Evolutionary conservation across 2,113 vertebrate species (phyloP).

Genomic region (Corydoras sp.): DNA sequence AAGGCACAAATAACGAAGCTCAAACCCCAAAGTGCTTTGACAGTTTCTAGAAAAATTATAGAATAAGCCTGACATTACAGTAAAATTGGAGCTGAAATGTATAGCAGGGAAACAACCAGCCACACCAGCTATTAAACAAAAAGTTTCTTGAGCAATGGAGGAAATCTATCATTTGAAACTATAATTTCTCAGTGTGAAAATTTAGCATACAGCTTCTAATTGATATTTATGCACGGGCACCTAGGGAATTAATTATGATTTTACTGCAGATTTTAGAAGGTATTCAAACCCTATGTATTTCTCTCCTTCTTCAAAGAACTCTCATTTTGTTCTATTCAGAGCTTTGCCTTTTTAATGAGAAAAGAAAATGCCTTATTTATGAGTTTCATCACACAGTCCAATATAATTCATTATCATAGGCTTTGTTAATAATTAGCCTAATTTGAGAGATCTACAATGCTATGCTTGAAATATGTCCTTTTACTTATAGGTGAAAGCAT

Average conservation of each 20-base stretch:
- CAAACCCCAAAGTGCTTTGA: conserved; percentile 43
- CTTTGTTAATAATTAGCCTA: conserved; percentile 71
- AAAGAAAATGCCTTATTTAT: conserved; percentile 31
- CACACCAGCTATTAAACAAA: conserved; percentile 38
- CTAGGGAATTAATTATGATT: background rate
- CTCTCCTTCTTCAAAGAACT: background rate
- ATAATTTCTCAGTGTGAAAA: background rate
- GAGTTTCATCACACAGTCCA: conserved; percentile 58
- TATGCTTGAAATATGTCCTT: conserved; percentile 71
- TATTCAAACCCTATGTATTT: conserved; percentile 26
- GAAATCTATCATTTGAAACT: conserved; percentile 24
- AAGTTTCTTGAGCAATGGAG: conserved; percentile 43
- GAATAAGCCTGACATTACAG: conserved; percentile 45
- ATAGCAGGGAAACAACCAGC: conserved; percentile 48
- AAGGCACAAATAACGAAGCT: conserved; percentile 39
- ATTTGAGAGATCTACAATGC: conserved; percentile 71
- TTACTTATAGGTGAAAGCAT: conserved; percentile 73
- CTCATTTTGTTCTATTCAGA: background rate
- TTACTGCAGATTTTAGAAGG: background rate
- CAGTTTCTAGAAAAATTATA: conserved; percentile 40
- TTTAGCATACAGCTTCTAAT: background rate
- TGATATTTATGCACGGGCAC: background rate
- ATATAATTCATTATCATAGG: conserved; percentile 69
- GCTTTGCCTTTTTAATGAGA: conserved; percentile 4
- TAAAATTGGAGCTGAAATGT: conserved; percentile 53